Percentiles rank a stretch among this genome's conserved stretches.
Conservation (phyloP, 2,888 invertebrate genomes). For the Rhabditoides inermis region DNA sequence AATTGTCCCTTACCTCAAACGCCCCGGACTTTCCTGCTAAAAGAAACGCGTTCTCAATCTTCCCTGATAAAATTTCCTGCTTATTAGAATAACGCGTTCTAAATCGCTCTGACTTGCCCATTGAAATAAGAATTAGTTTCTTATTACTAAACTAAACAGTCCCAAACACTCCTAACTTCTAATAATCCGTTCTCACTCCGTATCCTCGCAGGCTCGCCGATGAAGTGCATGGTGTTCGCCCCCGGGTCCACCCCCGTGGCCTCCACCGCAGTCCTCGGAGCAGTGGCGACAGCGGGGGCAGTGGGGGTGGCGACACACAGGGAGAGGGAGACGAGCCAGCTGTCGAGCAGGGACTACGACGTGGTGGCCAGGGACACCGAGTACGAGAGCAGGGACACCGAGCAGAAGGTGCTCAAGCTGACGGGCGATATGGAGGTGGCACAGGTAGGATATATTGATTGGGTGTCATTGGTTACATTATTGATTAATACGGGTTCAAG, state of each 20-base stretch:
- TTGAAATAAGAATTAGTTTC: no score
- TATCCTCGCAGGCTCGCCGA: not conserved
- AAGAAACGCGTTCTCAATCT: no score
- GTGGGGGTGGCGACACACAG: not conserved
- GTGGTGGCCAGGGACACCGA: not conserved
- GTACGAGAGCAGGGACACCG: not conserved
- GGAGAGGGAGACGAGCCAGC: conserved; percentile 25
- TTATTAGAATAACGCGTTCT: no score
- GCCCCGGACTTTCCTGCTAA: no score
- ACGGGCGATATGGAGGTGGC: conserved; percentile 20
- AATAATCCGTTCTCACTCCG: not conserved
- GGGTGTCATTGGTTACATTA: not conserved
- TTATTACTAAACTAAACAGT: no score
- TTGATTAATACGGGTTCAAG: conserved; percentile 12
- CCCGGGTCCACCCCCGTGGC: not conserved
- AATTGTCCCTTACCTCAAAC: not conserved
- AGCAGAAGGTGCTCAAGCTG: conserved; percentile 17
- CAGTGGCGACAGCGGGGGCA: not conserved
- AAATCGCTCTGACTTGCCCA: no score
- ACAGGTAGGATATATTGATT: conserved; percentile 10
- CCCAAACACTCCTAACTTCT: not conserved
- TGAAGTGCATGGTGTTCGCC: not conserved
- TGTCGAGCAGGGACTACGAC: conserved; percentile 13
- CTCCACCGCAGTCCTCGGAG: not conserved
- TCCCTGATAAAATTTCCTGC: no score